phyloP scores from a whole-genome alignment of 1,140 invertebrate species.

The Anagrus nilaparvatae region DNA sequence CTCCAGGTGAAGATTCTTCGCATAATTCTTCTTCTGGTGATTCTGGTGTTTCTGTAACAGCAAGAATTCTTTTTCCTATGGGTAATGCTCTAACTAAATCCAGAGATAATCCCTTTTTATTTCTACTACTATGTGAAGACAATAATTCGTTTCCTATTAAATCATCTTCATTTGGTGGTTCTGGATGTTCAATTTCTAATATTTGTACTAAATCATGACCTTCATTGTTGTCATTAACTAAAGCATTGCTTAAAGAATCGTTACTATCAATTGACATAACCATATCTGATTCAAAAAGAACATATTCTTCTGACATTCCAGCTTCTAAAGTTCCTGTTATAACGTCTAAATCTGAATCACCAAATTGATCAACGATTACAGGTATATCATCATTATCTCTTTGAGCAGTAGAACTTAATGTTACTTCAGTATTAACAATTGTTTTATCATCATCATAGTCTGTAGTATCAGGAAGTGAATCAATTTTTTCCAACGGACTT shows the following conservation, averaged over 20 bases:
- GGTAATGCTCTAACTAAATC: constrained; percentile 32
- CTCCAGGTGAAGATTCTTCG: constrained; percentile 38
- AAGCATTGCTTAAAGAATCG: constrained; percentile 44
- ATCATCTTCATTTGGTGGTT: constrained; percentile 28
- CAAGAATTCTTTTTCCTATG: constrained; percentile 28
- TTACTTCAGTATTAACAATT: constrained; percentile 48
- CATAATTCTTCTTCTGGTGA: constrained; percentile 45
- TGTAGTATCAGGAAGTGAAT: constrained; percentile 41
- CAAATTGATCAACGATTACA: constrained; percentile 49
- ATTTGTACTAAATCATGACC: constrained; percentile 38
- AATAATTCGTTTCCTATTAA: constrained; percentile 29
- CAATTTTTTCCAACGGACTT: constrained; percentile 33
- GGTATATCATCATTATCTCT: constrained; percentile 47
- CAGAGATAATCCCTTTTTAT: constrained; percentile 32
- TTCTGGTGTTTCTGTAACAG: constrained; percentile 41
- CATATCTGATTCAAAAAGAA: constrained; percentile 50
- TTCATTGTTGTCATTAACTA: constrained; percentile 34
- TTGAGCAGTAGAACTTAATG: constrained; percentile 47
- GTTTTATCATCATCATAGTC: constrained; percentile 52
- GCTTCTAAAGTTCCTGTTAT: constrained; percentile 47
- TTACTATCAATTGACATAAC: constrained; percentile 48
- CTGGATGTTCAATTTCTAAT: constrained; percentile 36
- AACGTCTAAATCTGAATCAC: constrained; percentile 44
- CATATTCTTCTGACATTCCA: constrained; percentile 49
- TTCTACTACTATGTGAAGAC: constrained; percentile 22